Evolutionary conservation across 2,113 vertebrate genomes (phyloP), one percentile per base, ranked within the genome.

Genomic region (Paratilapia polleni): DNA sequence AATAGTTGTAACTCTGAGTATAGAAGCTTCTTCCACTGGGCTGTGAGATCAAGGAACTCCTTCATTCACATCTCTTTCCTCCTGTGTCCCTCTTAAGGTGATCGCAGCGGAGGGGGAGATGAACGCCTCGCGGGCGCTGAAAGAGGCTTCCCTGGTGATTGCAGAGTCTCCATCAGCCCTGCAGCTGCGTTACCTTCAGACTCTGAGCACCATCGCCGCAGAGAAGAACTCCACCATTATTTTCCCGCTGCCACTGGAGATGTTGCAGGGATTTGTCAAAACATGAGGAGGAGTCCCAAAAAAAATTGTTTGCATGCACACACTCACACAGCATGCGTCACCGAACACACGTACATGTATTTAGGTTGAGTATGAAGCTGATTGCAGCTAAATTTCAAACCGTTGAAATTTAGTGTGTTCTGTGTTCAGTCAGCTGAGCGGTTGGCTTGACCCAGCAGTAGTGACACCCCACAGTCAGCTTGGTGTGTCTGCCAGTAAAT

Each of bases 201-300:
- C 97, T 15, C 95, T 98, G 87, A 97, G 95, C 94, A 98, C 97
- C 91, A 99, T 99, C 5, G 97, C 97, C 0, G 96, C 97, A 0
- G 97, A 98, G 90, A 98, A 99, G 85, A 98, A 97, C 91, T 98
- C 97, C 77, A 99, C 97, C 59, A 98, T 99, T 41, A 90, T 98
- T 89, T 99, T 99, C 94, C 98, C 97, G 0, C 93, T 99, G 94
- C 97, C 98, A 56, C 93, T 99, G 34, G 97, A 98, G 63, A 92
- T 97, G 96, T 77, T 98, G 94, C 96, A 97, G 26, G 92, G 91
- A 20, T 86, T 98, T 1, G 0, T 95, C 0, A 95, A 94, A 28
- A 41, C 92, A 14, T 4, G 80, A 94, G 59, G 34, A 54, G 54
- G 75, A 36, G 66, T 28, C 43, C 13, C 2, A 19, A 20, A 17